Evolutionary conservation across 2,888 invertebrate species (phyloP).

Genomic region (Cloeon dipterum): DNA sequence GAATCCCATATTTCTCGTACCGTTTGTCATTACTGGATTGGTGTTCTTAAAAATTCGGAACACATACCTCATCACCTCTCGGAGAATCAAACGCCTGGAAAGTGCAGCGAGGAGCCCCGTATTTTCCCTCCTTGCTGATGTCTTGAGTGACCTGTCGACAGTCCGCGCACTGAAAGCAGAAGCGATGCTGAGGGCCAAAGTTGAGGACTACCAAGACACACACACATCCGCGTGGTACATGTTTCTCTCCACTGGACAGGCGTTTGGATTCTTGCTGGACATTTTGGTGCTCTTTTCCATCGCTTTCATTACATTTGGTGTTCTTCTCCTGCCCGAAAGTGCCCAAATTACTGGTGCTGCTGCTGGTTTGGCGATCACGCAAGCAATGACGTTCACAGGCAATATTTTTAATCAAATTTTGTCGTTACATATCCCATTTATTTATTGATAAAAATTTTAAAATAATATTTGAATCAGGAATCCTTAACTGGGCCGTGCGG

Average conservation of each 20-base stretch:
- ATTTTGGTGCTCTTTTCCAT: conserved; percentile 42
- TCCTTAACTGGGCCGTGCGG: conserved; percentile 5
- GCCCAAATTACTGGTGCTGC: conserved; percentile 12
- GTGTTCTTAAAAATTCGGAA: conserved; percentile 37
- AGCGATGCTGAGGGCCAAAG: conserved; percentile 23
- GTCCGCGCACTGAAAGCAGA: conserved; percentile 60
- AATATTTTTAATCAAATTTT: conserved; percentile 13
- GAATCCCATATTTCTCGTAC: conserved; percentile 7
- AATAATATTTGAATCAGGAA: background rate
- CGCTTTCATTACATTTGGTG: conserved; percentile 34
- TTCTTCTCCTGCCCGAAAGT: conserved; percentile 34
- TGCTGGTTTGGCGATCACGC: conserved; percentile 57
- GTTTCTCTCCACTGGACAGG: conserved; percentile 33
- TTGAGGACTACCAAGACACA: conserved; percentile 25
- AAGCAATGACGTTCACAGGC: conserved; percentile 55
- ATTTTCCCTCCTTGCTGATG: conserved; percentile 73
- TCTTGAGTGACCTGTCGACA: conserved; percentile 64
- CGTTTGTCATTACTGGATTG: conserved; percentile 26
- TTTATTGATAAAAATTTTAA: no score
- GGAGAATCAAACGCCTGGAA: conserved; percentile 42
- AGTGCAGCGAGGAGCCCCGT: conserved; percentile 65
- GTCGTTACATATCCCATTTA: no score
- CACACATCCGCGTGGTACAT: conserved; percentile 48
- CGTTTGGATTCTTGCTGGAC: conserved; percentile 56
- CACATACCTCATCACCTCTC: conserved; percentile 44